Conservation (phyloP, 1,140 invertebrate species). For the Monomorium pharaonis region DNA sequence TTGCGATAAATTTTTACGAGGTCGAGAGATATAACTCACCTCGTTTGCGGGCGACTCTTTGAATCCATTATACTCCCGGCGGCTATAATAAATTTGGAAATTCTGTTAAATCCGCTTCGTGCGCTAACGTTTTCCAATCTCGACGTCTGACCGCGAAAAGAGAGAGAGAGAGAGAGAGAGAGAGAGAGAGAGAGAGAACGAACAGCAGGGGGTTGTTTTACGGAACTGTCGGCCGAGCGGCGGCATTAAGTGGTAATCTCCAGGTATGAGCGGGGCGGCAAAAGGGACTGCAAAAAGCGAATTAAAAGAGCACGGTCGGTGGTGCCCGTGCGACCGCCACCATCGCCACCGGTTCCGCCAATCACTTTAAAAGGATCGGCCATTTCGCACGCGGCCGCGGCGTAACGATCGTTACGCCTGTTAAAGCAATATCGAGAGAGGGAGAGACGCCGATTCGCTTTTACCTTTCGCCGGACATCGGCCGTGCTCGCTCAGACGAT, state of each 20-base stretch:
- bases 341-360: constrained; percentile 67
- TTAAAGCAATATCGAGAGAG: constrained; percentile 71
- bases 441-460: constrained; percentile 68
- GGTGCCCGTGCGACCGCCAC: constrained; percentile 34
- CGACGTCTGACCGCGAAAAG: constrained; percentile 50
- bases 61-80: constrained; percentile 54
- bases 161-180: not conserved
- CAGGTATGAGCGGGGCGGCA: constrained; percentile 51
- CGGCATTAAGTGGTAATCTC: constrained; percentile 69
- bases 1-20: constrained; percentile 54
- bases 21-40: constrained; percentile 52
- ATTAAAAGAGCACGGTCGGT: constrained; percentile 64
- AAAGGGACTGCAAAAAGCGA: constrained; percentile 66
- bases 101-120: constrained; percentile 51
- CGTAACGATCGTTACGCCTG: constrained; percentile 72
- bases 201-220: constrained; percentile 51
- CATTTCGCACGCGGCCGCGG: constrained; percentile 61
- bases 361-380: constrained; percentile 74
- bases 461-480: constrained; percentile 56
- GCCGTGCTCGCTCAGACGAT: constrained; percentile 17
- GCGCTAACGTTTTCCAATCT: constrained; percentile 55
- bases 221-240: constrained; percentile 57
- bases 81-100: constrained; percentile 56
- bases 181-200: not conserved
- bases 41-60: constrained; percentile 54